Base-by-base conservation (phyloP, 23 tunicate species). In the Ciona savignyi region DNA sequence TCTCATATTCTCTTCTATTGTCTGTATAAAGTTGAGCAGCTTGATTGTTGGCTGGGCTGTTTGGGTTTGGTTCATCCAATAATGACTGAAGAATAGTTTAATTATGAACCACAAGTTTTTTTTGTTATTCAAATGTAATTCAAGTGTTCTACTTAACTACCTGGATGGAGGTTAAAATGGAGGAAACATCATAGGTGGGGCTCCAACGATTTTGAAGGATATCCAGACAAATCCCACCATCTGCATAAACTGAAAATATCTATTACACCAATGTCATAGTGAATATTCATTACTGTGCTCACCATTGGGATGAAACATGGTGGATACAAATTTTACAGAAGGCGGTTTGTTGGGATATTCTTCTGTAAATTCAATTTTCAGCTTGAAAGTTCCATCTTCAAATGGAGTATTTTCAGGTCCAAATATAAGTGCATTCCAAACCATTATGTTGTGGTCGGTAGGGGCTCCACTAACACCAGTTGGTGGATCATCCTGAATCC, bases 301-400 rank as follows among this genome's bases (percentile, higher is more conserved):
- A 85, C 90, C 96, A 77, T 95, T 95, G 0, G 99, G 99, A 71
- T 95, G 99, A 76, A 95, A 95, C 99, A 95, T 95, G 48, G 77
- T 70, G 0, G 99, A 95, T 20, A 82, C 83, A 66, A 95, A 95
- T 62, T 85, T 85, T 1, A 95, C 99, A 3, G 76, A 49, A 11
- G 99, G 99, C 24, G 96, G 99, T 60, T 89, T 95, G 56, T 95
- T 95, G 2, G 99, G 99, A 84, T 95, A 95, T 71, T 89, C 96
- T 69, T 95, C 99, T 15, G 96, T 95, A 69, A 95, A 95, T 68
- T 81, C 93, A 20, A 95, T 88, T 72, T 83, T 95, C 67, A 95
- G 74, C 77, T 93, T 84, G 74, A 95, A 95, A 3, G 99, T 95
- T 33, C 99, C 99, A 74, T 95, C 93, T 80, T 95, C 99, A 80